Conservation (phyloP, 2,113 vertebrate genomes). For the Nesoenas mayeri region DNA sequence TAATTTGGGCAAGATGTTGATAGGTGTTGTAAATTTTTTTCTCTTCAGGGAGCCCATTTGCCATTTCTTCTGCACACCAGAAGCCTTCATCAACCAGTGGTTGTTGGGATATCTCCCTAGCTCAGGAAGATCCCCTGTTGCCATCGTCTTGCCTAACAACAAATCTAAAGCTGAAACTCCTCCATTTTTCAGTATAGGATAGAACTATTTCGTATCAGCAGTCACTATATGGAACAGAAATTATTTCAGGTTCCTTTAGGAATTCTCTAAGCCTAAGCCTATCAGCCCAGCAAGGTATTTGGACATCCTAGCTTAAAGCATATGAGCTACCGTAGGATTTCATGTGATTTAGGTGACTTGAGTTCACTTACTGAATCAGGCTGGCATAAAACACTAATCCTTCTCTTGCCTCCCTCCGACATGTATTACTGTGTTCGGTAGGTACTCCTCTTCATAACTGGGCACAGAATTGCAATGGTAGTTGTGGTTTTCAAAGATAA, state of each 20-base stretch:
- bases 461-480: not conserved
- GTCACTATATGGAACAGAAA: not conserved
- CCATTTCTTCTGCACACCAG: not conserved
- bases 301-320: not conserved
- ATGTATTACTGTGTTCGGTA: not conserved
- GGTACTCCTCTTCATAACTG: not conserved
- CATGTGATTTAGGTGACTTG: not conserved
- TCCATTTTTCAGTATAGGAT: not conserved
- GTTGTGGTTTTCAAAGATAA: not conserved
- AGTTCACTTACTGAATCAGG: not conserved
- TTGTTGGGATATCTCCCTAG: not conserved
- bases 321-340: slow-evolving; percentile 10
- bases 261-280: slow-evolving; percentile 28
- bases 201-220: not conserved
- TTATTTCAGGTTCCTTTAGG: slow-evolving; percentile 2
- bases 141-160: not conserved
- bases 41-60: not conserved
- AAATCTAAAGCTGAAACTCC: not conserved
- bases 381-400: slow-evolving; percentile 14
- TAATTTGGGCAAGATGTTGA: not conserved
- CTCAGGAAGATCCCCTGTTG: not conserved
- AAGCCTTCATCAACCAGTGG: not conserved
- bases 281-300: slow-evolving; percentile 18
- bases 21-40: not conserved
- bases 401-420: not conserved